Conservation (phyloP, 2,888 invertebrate genomes). For the Pseudeuparius sepicola region DNA sequence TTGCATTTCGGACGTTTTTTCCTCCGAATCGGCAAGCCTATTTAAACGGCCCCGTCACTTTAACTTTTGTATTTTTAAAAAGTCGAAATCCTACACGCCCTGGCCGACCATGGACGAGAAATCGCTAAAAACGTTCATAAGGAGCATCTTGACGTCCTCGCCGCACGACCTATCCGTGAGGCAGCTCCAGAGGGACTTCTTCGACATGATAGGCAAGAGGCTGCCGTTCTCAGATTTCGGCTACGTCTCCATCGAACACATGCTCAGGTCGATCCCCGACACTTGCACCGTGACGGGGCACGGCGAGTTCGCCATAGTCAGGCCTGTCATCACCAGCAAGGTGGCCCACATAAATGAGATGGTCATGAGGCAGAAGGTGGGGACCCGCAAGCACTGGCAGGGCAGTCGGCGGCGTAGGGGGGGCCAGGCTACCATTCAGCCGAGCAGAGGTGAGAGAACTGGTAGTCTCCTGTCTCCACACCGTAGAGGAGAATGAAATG, state of each 20-base stretch:
- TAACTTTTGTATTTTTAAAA: no score
- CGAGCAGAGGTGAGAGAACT: constrained; percentile 4
- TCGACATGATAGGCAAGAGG: constrained; percentile 24
- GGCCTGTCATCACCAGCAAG: constrained; percentile 25
- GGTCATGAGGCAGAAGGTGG: constrained; percentile 27
- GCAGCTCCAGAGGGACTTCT: constrained; percentile 27
- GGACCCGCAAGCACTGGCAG: constrained; percentile 10
- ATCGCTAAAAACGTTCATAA: constrained; percentile 23
- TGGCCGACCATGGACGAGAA: no score
- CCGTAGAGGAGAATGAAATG: constrained; percentile 1
- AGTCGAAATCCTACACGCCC: no score
- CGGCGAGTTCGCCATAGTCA: constrained; percentile 25
- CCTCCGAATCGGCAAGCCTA: no score
- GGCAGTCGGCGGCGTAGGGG: no score
- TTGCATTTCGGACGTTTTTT: no score
- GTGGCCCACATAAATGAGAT: constrained; percentile 30
- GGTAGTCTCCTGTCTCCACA: neutral
- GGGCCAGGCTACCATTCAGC: no score
- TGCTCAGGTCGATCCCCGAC: constrained; percentile 28
- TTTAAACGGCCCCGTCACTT: no score
- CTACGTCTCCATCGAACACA: constrained; percentile 25
- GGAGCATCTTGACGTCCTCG: constrained; percentile 28
- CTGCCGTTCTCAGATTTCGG: constrained; percentile 28
- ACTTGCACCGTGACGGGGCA: constrained; percentile 23
- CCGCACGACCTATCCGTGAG: constrained; percentile 24